Percentiles rank a stretch among this genome's conserved stretches.
phyloP scores from a whole-genome alignment of 2,113 vertebrate species.

The Orcinus orca region DNA sequence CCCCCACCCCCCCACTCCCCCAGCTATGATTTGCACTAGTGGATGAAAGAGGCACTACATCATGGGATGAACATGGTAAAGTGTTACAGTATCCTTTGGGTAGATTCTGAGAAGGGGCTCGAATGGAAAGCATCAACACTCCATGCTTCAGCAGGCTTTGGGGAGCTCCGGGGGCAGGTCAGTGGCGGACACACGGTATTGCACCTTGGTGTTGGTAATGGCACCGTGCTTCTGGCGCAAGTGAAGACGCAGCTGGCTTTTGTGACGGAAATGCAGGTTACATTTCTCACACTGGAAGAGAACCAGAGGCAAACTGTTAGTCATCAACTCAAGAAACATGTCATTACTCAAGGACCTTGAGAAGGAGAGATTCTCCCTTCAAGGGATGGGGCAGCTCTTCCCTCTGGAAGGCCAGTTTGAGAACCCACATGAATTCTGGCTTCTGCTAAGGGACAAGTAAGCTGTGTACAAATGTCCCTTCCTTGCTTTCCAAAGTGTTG shows the following conservation, averaged over 20 bases:
- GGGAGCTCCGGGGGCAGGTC: slow-evolving; percentile 91
- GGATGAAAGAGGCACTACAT: slow-evolving; percentile 86
- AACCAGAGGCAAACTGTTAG: slow-evolving; percentile 32
- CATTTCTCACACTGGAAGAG: slow-evolving; percentile 96
- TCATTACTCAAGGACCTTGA: background rate
- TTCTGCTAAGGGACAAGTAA: background rate
- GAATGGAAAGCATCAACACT: slow-evolving; percentile 14
- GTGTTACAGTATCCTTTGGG: slow-evolving; percentile 84
- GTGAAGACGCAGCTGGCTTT: slow-evolving; percentile 97
- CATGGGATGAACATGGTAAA: slow-evolving; percentile 78
- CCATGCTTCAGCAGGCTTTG: slow-evolving; percentile 90
- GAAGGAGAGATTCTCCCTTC: background rate
- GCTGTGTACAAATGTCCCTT: background rate
- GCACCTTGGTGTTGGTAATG: slow-evolving; percentile 99
- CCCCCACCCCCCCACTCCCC: slow-evolving; percentile 12
- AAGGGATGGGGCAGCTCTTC: background rate
- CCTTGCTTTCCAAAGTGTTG: background rate
- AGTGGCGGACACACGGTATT: slow-evolving; percentile 91
- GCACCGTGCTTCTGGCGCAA: slow-evolving; percentile 98
- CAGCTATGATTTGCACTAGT: slow-evolving; percentile 73
- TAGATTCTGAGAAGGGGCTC: slow-evolving; percentile 51
- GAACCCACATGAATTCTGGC: background rate
- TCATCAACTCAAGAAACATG: fast-evolving
- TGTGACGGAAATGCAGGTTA: slow-evolving; percentile 99
- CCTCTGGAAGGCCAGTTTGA: background rate